Evolutionary conservation across 2,113 vertebrate species (phyloP).

Genomic region (Amblyornis subalaris): DNA sequence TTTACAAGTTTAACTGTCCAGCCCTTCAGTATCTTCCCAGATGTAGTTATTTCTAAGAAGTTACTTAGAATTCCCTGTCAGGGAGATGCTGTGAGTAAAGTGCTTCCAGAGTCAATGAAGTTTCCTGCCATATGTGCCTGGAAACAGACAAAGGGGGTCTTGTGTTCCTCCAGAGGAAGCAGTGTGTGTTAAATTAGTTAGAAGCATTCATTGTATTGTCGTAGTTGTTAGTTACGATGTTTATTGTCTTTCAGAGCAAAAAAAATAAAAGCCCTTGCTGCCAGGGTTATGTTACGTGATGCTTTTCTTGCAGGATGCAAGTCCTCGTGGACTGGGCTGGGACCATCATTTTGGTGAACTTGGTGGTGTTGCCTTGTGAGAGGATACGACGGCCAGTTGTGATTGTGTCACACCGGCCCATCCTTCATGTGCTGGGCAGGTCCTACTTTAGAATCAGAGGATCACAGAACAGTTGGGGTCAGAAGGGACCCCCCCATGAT

Average conservation of each 20-base stretch:
- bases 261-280: not conserved
- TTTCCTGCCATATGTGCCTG: accelerated
- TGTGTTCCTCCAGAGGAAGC: not conserved
- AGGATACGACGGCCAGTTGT: not conserved
- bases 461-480: not conserved
- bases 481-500: not conserved
- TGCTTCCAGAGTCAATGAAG: not conserved
- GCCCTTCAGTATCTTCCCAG: not conserved
- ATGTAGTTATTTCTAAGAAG: not conserved
- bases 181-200: not conserved
- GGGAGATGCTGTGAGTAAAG: not conserved
- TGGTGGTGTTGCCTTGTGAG: not conserved
- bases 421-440: not conserved
- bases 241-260: not conserved
- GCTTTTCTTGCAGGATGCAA: not conserved
- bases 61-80: not conserved
- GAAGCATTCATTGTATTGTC: too few relatives aligned
- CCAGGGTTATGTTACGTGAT: not conserved
- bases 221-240: too few relatives aligned
- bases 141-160: too few relatives aligned
- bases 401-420: not conserved
- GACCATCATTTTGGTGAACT: not conserved
- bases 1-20: not conserved
- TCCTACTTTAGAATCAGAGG: not conserved
- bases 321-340: not conserved